Base-by-base conservation (phyloP, 2,113 vertebrate species). In the Bolborhynchus lineola region DNA sequence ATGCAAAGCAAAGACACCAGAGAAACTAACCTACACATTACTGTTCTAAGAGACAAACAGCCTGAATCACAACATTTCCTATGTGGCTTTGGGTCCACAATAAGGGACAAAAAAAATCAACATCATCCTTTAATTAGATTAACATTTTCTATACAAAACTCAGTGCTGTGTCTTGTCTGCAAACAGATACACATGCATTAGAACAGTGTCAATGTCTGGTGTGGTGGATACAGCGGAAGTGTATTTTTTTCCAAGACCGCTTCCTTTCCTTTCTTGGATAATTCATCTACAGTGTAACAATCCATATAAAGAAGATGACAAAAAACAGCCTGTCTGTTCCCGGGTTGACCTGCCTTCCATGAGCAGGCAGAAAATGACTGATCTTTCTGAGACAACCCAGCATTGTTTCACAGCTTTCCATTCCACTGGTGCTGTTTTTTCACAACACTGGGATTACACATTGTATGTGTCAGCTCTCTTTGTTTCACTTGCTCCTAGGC, bases 211-310 rank as follows among this genome's bases (percentile, higher is more conserved):
- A 10, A 2, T 50, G 42, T 50, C n/a, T 44, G 28, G 16, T 42
- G 10, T 46, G 17, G 31, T 29, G 44, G 13, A 42, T 60, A 31
- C 15, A 64, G 57, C 1, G 21, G 37, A 82, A 88, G 33, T 37
- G 42, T 17, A 6, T 18, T 53, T 93, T 49, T 83, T 15, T 2
- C 11, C 15, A n/a, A 68, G 14, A 53, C 19, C 0, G 5, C 59
- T 89, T 91, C 29, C 33, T 89, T 87, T 85, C 60, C 28, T 79
- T 91, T 85, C 57, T 55, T 59, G 35, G 69, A 47, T 42, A 64
- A 81, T 53, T 75, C 2, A 25, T 25, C 8, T n/a, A 31, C 44
- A 55, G 0, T 46, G 15, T 67, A 77, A 57, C 9, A 41, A 42
- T 13, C 29, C 23, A 19, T 12, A 41, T 8, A 13, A 13, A 50